Conservation (phyloP, 37 sponge, comb jelly and placozoan species). For the Petrosia ficiformis region DNA sequence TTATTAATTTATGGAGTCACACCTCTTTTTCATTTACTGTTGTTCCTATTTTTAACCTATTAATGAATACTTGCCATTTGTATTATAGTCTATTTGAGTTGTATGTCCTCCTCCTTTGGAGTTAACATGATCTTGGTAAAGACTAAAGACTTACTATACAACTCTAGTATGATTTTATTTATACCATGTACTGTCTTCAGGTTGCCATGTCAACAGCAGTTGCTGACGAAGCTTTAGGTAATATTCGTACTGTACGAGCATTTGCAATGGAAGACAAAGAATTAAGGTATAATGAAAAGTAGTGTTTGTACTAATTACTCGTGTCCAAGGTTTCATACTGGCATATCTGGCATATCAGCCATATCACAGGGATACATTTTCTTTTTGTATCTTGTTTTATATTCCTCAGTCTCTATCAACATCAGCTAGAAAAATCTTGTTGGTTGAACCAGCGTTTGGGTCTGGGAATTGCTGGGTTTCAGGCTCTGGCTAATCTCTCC, state of each 20-base stretch:
- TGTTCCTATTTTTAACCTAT: not conserved
- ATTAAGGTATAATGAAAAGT: slow-evolving; percentile 7
- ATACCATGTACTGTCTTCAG: slow-evolving; percentile 24
- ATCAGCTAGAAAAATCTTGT: slow-evolving; percentile 50
- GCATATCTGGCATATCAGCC: too few relatives aligned
- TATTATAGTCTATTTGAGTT: not conserved
- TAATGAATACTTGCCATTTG: not conserved
- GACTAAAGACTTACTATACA: too few relatives aligned
- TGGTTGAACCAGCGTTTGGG: slow-evolving; percentile 64
- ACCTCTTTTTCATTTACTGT: not conserved
- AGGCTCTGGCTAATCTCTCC: slow-evolving; percentile 79
- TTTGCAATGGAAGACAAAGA: slow-evolving; percentile 92
- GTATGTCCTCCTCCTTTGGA: too few relatives aligned
- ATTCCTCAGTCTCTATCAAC: slow-evolving; percentile 73
- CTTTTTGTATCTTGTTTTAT: not conserved
- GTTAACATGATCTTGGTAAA: too few relatives aligned
- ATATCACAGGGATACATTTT: not conserved
- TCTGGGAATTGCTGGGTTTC: slow-evolving; percentile 84
- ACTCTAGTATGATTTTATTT: too few relatives aligned
- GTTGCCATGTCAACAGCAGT: slow-evolving; percentile 79
- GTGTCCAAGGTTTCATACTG: not conserved
- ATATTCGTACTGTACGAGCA: slow-evolving; percentile 87
- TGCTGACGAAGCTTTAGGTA: slow-evolving; percentile 90
- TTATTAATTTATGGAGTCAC: not conserved
- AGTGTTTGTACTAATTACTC: not conserved